Conservation (phyloP, 2,113 vertebrate species). For the Grus americana region DNA sequence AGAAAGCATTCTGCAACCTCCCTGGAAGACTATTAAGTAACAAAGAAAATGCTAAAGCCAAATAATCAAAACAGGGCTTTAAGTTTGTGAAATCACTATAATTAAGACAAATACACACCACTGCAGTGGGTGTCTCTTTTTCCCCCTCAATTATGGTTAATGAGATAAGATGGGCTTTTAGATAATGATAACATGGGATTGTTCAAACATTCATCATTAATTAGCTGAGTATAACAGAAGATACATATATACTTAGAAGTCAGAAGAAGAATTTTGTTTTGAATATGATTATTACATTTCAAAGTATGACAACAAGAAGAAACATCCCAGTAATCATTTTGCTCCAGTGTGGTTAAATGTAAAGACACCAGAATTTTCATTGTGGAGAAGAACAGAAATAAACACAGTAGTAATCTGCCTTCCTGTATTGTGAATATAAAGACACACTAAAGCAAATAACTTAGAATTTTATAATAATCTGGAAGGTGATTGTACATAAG, state of each 20-base stretch:
- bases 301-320: not conserved
- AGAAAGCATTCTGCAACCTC: not conserved
- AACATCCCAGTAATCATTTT: not conserved
- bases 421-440: not conserved
- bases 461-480: not conserved
- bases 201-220: not conserved
- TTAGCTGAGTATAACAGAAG: not conserved
- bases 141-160: not conserved
- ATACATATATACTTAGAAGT: not conserved
- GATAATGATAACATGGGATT: not conserved
- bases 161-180: not conserved
- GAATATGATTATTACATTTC: not conserved
- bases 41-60: not conserved
- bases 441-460: not conserved
- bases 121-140: not conserved
- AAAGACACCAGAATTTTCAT: not conserved
- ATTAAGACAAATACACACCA: not conserved
- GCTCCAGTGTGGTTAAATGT: not conserved
- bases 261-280: not conserved
- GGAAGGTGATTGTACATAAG: not conserved
- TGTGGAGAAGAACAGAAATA: not conserved
- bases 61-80: not conserved
- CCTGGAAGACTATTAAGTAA: not conserved
- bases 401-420: not conserved
- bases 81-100: conserved; percentile 10